Base-by-base conservation (phyloP, 2,113 vertebrate species). In the Malaclemys terrapin region DNA sequence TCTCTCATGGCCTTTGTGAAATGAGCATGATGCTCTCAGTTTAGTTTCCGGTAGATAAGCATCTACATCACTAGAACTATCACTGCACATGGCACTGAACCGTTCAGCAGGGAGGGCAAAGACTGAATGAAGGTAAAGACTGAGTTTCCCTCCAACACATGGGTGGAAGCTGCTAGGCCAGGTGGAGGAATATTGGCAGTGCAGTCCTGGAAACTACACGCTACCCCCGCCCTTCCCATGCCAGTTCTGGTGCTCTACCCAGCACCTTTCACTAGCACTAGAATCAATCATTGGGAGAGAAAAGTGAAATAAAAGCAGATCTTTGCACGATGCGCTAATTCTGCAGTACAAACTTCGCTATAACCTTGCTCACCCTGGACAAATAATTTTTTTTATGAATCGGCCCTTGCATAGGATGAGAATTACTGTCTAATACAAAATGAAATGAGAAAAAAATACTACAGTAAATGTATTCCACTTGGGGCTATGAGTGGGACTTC, bases 401-500 rank as follows among this genome's bases (percentile, higher is more conserved):
- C 38, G 89, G 89, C 91, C 72, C 57, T 1, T 56, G 79, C 76
- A 88, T 95, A 82, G 78, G 42, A 89, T 27, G 0, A 35, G 72
- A 92, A 57, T 94, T 85, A 85, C 81, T 90, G 82, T 93, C 75
- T 11, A 62, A n/a, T 88, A 93, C 89, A 89, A 89, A 94, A 83
- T 10, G 45, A 85, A 94, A 87, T 16, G 87, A 29, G 16, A 50
- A 72, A 25, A 82, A 87, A 92, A 29, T 0, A 65, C 89, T 80
- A 88, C 90, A 94, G 56, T 75, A 85, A 93, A 96, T 88, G 95
- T 1, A 76, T 56, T 45, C 24, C 53, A 80, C 42, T 88, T 78
- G 87, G 89, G 95, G 86, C 84, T 92, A 92, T 57, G 87, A 91
- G 89, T 38, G 91, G 95, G 78, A 94, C 89, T 95, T 95, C 89